phyloP scores from a whole-genome alignment of 2,797 vertebrate species.

The Numenius phaeopus region DNA sequence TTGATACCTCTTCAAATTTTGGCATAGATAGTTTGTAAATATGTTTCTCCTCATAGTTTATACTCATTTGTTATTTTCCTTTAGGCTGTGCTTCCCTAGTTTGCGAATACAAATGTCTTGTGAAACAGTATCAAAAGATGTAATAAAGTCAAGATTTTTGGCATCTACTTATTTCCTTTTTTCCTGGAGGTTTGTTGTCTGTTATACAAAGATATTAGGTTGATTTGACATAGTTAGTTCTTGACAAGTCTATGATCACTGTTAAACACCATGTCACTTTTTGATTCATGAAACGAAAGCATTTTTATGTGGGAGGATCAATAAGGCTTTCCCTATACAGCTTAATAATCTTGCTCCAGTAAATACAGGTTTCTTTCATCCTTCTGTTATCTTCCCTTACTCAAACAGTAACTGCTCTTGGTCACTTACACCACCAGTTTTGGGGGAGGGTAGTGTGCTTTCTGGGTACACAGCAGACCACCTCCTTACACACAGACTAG shows the following conservation, averaged over 20 bases:
- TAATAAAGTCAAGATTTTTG: background rate
- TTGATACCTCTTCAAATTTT: background rate
- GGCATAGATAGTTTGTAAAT: background rate
- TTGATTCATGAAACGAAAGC: background rate
- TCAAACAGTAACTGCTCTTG: background rate
- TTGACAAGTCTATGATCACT: background rate
- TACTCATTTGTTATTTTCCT: background rate
- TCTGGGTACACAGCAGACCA: background rate
- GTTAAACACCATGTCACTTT: background rate
- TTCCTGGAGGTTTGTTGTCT: background rate
- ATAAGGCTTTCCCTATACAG: background rate
- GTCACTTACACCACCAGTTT: background rate
- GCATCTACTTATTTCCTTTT: background rate
- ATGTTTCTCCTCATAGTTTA: background rate
- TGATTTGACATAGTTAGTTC: background rate
- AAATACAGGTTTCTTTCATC: background rate
- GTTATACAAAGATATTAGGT: background rate
- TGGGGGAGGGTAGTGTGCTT: background rate
- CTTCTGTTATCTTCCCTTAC: background rate
- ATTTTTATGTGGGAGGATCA: background rate
- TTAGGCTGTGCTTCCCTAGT: background rate
- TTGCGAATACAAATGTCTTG: background rate
- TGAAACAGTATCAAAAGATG: background rate
- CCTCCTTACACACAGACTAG: background rate
- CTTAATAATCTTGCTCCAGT: background rate